A percentile compares a stretch with the other conserved stretches of the same genome.
Conservation (phyloP, 2,888 invertebrate genomes). For the Epistrophe grossulariae region DNA sequence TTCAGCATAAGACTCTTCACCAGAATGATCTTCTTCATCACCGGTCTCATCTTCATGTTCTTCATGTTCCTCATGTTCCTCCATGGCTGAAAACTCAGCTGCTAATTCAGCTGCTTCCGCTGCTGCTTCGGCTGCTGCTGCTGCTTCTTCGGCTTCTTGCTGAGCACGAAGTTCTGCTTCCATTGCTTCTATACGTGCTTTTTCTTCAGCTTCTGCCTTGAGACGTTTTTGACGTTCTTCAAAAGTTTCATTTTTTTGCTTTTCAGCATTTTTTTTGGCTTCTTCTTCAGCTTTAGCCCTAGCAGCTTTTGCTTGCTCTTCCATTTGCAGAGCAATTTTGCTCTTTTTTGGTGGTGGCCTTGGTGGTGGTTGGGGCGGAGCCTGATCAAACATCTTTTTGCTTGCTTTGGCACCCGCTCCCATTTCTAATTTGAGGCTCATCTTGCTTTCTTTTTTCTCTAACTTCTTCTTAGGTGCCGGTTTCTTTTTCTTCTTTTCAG, state of each 20-base stretch:
- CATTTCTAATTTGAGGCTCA: slow-evolving; percentile 82
- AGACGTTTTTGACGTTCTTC: slow-evolving; percentile 82
- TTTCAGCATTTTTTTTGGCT: slow-evolving; percentile 80
- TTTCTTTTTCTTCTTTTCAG: slow-evolving; percentile 82
- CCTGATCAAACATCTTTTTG: slow-evolving; percentile 83
- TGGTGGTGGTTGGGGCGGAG: slow-evolving; percentile 78
- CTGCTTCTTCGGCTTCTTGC: slow-evolving; percentile 80
- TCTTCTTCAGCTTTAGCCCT: slow-evolving; percentile 82
- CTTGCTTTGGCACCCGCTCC: slow-evolving; percentile 82
- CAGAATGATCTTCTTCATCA: slow-evolving; percentile 77
- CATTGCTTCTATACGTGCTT: slow-evolving; percentile 79
- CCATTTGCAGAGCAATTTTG: slow-evolving; percentile 82
- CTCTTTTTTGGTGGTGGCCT: slow-evolving; percentile 83
- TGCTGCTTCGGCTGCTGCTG: slow-evolving; percentile 68
- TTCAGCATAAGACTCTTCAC: slow-evolving; percentile 77
- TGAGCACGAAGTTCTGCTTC: slow-evolving; percentile 81
- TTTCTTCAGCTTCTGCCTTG: slow-evolving; percentile 81
- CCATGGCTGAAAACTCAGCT: no score
- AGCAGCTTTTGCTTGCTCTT: slow-evolving; percentile 83
- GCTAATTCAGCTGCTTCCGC: slow-evolving; percentile 79
- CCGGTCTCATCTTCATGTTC: slow-evolving; percentile 78
- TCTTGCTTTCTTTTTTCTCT: slow-evolving; percentile 82
- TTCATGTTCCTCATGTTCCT: slow-evolving; percentile 77
- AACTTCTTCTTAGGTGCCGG: slow-evolving; percentile 81
- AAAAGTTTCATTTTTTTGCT: slow-evolving; percentile 81